Evolutionary conservation across 2,888 invertebrate genomes (phyloP).

Genomic region (Cancer borealis): DNA sequence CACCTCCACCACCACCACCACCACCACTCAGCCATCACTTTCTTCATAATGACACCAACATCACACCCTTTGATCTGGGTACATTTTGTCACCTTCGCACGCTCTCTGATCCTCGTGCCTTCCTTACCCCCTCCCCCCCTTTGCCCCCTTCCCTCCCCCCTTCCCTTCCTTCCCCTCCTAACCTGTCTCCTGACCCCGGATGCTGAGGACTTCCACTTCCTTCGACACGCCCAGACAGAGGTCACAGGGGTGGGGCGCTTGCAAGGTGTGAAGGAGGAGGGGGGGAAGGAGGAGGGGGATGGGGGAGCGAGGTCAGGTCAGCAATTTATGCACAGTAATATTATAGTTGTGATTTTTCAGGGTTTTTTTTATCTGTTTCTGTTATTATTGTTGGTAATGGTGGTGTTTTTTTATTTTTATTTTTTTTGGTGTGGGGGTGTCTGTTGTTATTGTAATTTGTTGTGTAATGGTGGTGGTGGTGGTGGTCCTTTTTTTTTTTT

Average conservation of each 20-base stretch:
- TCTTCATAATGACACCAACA: not conserved
- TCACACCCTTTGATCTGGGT: not conserved
- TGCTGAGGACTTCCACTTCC: not conserved
- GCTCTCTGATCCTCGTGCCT: not conserved
- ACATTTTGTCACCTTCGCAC: conserved; percentile 12
- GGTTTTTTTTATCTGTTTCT: no score
- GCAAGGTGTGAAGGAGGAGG: not conserved
- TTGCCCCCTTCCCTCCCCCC: not conserved
- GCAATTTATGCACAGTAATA: not conserved
- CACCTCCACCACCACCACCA: conserved; percentile 4
- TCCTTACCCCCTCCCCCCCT: not conserved
- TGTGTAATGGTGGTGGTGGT: conserved; percentile 1
- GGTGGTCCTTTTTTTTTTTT: not conserved
- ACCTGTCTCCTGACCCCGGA: not conserved
- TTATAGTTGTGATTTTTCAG: no score
- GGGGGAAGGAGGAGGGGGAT: not conserved
- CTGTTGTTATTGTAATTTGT: not conserved
- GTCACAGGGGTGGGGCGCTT: not conserved
- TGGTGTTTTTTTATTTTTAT: not conserved
- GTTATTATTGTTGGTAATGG: not conserved
- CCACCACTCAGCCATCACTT: not conserved
- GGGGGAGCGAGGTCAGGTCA: not conserved
- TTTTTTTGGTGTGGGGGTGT: not conserved
- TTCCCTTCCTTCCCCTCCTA: not conserved
- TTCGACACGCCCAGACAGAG: not conserved